Conservation (phyloP, 1,140 invertebrate species). For the Melanaphis sacchari region DNA sequence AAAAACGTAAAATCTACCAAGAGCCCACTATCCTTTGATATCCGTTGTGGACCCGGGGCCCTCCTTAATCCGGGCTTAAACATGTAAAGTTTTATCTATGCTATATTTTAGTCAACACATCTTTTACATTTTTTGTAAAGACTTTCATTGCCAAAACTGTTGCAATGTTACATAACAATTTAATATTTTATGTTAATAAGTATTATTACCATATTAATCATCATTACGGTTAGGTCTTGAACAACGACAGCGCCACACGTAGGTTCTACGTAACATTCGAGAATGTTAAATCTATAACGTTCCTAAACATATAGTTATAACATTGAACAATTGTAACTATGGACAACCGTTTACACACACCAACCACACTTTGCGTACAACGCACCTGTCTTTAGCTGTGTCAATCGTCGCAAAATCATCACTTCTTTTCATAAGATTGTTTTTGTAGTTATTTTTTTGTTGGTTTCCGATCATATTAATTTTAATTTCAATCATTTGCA, state of each 20-base stretch:
- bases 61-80: no score
- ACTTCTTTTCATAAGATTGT: not conserved
- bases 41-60: no score
- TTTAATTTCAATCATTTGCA: not conserved
- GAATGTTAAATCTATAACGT: not conserved
- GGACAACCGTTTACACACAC: not conserved
- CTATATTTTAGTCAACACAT: no score
- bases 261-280: not conserved
- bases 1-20: no score
- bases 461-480: not conserved
- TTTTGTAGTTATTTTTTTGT: not conserved
- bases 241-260: not conserved
- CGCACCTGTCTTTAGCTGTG: not conserved
- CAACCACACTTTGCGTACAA: not conserved
- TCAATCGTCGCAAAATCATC: not conserved
- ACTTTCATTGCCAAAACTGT: no score
- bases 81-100: no score
- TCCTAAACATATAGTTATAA: not conserved
- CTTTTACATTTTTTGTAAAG: no score
- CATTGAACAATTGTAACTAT: not conserved
- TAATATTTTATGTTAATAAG: not conserved
- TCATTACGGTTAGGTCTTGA: not conserved
- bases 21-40: no score
- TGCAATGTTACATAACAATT: no score
- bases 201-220: not conserved